Percentiles rank a stretch among this genome's conserved stretches.
These are phyloP conservation scores for Neodiprion fabricii DNA, from an alignment of 1,140 invertebrate genomes.

Conservation along the genomic window DNA sequence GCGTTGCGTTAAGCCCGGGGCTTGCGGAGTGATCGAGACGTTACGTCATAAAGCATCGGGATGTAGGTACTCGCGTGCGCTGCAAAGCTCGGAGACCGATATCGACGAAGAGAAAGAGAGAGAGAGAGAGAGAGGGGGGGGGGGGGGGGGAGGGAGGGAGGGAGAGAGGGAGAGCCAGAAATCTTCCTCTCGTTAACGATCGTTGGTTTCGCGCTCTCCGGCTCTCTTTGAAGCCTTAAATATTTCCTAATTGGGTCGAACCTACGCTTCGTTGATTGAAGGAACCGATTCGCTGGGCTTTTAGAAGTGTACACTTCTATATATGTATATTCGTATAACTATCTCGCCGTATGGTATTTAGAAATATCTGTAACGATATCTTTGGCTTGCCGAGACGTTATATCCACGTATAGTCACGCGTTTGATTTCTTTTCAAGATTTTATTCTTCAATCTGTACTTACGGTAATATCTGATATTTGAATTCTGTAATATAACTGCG, in stretches of 20 bases:
- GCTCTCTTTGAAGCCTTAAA: conserved; percentile 1
- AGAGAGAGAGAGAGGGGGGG: no score
- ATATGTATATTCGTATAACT: no score
- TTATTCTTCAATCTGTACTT: no score
- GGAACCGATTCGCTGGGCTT: no score
- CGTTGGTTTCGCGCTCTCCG: neutral
- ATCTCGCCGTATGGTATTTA: no score
- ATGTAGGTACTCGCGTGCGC: neutral
- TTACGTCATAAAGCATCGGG: neutral
- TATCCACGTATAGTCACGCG: no score
- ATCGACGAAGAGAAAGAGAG: no score
- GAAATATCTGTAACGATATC: no score
- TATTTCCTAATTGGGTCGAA: conserved; percentile 7
- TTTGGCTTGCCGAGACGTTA: no score
- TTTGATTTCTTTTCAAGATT: no score
- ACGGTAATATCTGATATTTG: no score
- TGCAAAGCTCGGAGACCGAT: neutral
- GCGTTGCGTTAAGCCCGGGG: neutral
- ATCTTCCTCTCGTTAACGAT: neutral
- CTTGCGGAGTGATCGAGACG: neutral
- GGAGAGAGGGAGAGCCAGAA: neutral
- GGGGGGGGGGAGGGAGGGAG: neutral
- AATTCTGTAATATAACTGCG: neutral
- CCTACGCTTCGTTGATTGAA: neutral
- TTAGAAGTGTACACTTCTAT: no score